Evolutionary conservation across 30 jellyfish, hydroid and myxozoan genomes (phyloP).

Genomic region (Chironex yamaguchii): DNA sequence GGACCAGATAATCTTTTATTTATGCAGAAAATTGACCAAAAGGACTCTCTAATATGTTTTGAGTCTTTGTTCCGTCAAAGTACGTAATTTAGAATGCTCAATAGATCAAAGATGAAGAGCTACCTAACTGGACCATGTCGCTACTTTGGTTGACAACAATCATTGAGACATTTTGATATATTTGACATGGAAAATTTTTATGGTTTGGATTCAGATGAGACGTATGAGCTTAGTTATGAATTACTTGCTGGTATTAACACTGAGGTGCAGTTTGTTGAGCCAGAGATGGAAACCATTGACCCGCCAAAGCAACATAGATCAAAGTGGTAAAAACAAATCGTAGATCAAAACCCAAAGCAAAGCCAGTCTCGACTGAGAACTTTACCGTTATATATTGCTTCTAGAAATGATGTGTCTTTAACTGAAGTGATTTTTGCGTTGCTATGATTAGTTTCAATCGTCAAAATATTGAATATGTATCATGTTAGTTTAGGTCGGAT

Average conservation of each 20-base stretch:
- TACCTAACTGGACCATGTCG: neutral
- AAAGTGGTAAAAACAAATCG: neutral
- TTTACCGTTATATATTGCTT: neutral
- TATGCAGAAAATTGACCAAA: slow-evolving; percentile 17
- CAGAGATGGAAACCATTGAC: slow-evolving; percentile 15
- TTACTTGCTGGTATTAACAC: slow-evolving; percentile 12
- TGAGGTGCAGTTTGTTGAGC: slow-evolving; percentile 15
- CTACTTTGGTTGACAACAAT: neutral
- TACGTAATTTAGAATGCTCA: neutral
- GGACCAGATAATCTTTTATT: too few species aligned
- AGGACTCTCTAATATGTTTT: neutral
- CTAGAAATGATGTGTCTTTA: neutral
- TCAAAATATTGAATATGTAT: neutral
- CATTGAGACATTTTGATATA: neutral
- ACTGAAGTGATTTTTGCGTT: neutral
- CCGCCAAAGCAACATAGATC: neutral
- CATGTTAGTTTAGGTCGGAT: neutral
- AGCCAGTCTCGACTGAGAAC: slow-evolving; percentile 3
- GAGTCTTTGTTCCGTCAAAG: neutral
- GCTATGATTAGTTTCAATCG: neutral
- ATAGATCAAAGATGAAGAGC: too few species aligned
- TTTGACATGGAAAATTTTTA: slow-evolving; percentile 9
- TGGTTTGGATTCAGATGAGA: slow-evolving; percentile 30
- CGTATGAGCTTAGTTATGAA: slow-evolving; percentile 8
- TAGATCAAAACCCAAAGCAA: neutral